phyloP scores from a whole-genome alignment of 1,140 invertebrate genomes.

The Lamellibrachia luymesi region DNA sequence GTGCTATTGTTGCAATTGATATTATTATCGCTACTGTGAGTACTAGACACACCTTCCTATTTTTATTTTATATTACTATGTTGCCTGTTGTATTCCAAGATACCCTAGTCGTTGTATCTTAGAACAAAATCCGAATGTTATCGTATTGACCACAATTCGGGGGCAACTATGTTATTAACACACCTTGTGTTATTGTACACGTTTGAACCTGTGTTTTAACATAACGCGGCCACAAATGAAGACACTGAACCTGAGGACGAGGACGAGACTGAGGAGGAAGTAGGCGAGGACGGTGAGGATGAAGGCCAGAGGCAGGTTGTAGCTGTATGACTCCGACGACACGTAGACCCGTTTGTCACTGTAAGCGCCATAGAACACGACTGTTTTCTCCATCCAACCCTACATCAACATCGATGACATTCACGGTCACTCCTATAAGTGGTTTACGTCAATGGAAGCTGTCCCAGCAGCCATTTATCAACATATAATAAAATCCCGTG shows the following conservation, averaged over 20 bases:
- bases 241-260: slow-evolving; percentile 55
- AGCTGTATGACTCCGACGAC: slow-evolving; percentile 54
- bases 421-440: too few relatives aligned
- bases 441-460: too few relatives aligned
- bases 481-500: too few relatives aligned
- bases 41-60: neutral
- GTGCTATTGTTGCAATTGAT: neutral
- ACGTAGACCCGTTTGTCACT: slow-evolving; percentile 27
- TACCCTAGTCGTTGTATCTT: too few relatives aligned
- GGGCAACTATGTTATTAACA: too few relatives aligned
- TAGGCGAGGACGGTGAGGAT: slow-evolving; percentile 61
- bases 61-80: too few relatives aligned
- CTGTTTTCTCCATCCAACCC: slow-evolving; percentile 73
- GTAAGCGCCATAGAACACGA: slow-evolving; percentile 79
- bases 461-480: too few relatives aligned
- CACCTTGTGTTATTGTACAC: neutral
- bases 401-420: slow-evolving; percentile 16
- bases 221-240: neutral
- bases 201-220: too few relatives aligned
- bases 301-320: slow-evolving; percentile 76
- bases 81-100: too few relatives aligned
- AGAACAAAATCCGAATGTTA: too few relatives aligned
- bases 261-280: slow-evolving; percentile 64
- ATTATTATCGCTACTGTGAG: neutral
- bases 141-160: too few relatives aligned